Conservation (phyloP, 2,113 vertebrate species). For the Thomomys bottae region DNA sequence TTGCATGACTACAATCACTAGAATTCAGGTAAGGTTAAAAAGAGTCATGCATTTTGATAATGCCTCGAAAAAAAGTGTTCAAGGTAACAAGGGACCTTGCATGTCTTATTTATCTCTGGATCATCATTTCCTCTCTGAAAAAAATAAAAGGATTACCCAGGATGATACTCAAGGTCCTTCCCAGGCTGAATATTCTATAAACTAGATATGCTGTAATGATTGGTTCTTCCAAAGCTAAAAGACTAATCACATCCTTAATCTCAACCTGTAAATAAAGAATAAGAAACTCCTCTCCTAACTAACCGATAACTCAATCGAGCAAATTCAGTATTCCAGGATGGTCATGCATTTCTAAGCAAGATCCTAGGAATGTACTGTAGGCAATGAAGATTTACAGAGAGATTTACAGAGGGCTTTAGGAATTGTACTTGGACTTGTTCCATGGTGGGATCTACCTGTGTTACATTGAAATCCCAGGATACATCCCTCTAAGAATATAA, state of each 20-base stretch:
- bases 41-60: background rate
- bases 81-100: background rate
- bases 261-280: constrained; percentile 19
- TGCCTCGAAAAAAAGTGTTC: background rate
- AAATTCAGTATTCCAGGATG: background rate
- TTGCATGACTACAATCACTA: background rate
- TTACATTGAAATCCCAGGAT: background rate
- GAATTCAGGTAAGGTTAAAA: constrained; percentile 13
- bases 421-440: background rate
- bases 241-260: background rate
- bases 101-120: background rate
- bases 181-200: constrained; percentile 12
- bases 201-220: background rate
- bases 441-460: background rate
- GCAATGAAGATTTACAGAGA: background rate
- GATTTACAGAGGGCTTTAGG: background rate
- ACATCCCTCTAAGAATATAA: background rate
- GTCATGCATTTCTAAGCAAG: background rate
- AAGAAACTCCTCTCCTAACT: background rate
- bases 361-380: background rate
- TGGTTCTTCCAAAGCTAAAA: constrained; percentile 52
- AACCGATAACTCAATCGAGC: background rate
- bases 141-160: constrained; percentile 4
- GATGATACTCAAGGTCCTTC: background rate
- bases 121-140: background rate